Conservation (phyloP, 2,888 invertebrate species). For the Dicycla oo region DNA sequence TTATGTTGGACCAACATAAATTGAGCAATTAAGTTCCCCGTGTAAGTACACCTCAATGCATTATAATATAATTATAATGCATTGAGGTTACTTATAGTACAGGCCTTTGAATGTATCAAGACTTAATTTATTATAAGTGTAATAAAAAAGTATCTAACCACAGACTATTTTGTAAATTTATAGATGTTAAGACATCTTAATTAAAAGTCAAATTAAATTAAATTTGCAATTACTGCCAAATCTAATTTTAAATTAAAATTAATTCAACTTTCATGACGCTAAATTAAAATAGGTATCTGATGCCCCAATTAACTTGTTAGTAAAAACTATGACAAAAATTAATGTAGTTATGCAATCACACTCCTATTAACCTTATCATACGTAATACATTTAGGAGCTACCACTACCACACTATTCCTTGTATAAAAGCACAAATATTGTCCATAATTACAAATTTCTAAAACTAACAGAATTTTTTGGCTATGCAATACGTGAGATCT, state of each 20-base stretch:
- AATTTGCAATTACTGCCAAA: constrained; percentile 9
- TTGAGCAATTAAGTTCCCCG: constrained; percentile 15
- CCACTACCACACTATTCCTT: constrained; percentile 66
- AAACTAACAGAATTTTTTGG: constrained; percentile 68
- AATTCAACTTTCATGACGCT: not conserved
- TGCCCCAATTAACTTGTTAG: constrained; percentile 19
- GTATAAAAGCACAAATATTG: constrained; percentile 76
- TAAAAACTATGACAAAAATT: constrained; percentile 14
- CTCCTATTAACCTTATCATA: constrained; percentile 49
- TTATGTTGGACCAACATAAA: not conserved
- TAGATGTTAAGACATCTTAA: not conserved
- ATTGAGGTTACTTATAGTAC: constrained; percentile 28
- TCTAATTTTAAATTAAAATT: constrained; percentile 4
- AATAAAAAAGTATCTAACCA: constrained; percentile 16
- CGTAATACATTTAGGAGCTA: constrained; percentile 52
- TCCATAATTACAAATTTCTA: constrained; percentile 69
- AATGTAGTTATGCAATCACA: constrained; percentile 17
- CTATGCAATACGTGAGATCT: constrained; percentile 62
- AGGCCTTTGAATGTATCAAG: constrained; percentile 10
- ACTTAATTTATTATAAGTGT: constrained; percentile 3
- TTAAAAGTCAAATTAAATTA: constrained; percentile 6
- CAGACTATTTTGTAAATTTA: not conserved
- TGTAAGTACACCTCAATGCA: constrained; percentile 23
- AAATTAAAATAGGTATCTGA: constrained; percentile 5
- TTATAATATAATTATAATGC: constrained; percentile 16